Percentiles rank a stretch among this genome's conserved stretches.
phyloP scores from a whole-genome alignment of 2,888 invertebrate species.

The Piscicola geometra region DNA sequence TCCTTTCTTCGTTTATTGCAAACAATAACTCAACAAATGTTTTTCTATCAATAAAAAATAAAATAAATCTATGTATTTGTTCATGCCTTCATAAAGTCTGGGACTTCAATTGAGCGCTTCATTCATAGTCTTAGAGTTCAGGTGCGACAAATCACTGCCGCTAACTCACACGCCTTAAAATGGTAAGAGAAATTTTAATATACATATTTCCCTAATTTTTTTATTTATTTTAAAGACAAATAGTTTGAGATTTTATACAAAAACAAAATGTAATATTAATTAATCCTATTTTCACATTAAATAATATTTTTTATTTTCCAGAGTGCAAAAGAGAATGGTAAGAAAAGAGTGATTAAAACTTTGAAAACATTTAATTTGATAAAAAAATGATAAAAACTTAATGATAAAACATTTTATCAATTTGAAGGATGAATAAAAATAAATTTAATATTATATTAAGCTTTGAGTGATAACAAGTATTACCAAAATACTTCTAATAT shows the following conservation, averaged over 20 bases:
- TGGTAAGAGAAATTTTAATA: too few relatives aligned
- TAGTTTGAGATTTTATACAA: not conserved
- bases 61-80: too few relatives aligned
- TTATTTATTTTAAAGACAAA: not conserved
- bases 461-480: too few relatives aligned
- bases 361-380: not conserved
- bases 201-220: not conserved
- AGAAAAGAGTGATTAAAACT: not conserved
- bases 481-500: too few relatives aligned
- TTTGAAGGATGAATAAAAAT: too few relatives aligned
- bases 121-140: not conserved
- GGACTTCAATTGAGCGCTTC: not conserved
- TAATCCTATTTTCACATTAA: not conserved
- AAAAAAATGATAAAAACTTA: not conserved
- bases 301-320: not conserved
- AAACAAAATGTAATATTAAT: too few relatives aligned
- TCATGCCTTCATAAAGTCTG: too few relatives aligned
- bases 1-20: slow-evolving; percentile 1
- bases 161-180: too few relatives aligned
- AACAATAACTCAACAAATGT: not conserved
- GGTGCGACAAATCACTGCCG: too few relatives aligned
- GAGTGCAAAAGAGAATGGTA: not conserved
- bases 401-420: not conserved
- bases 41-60: not conserved
- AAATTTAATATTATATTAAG: too few relatives aligned